Conservation (phyloP, 2,888 invertebrate genomes). For the Acanthosepion lycidas region DNA sequence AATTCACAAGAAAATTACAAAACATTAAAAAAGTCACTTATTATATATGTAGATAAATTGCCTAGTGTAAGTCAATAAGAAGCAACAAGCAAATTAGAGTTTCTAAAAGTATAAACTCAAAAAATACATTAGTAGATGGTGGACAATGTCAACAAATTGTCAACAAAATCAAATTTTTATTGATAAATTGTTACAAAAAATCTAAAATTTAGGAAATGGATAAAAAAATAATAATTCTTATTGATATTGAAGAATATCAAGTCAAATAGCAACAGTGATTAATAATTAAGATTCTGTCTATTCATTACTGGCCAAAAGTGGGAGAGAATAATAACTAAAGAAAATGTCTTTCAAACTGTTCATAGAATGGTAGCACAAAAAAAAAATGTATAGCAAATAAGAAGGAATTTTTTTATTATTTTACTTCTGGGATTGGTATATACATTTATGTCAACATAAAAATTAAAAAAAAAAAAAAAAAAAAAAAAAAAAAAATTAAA, state of each 20-base stretch:
- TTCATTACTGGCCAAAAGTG: neutral
- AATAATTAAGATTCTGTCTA: neutral
- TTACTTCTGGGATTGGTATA: neutral
- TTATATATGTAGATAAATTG: too few relatives aligned
- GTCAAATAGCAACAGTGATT: neutral
- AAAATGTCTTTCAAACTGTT: neutral
- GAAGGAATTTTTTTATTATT: neutral
- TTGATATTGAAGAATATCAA: neutral
- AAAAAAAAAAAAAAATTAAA: neutral
- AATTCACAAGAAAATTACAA: too few relatives aligned
- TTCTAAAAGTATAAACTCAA: too few relatives aligned
- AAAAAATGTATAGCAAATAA: neutral
- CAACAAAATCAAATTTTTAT: too few relatives aligned
- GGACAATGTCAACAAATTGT: too few relatives aligned
- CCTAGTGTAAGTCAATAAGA: too few relatives aligned
- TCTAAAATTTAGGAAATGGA: too few relatives aligned
- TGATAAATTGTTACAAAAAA: too few relatives aligned
- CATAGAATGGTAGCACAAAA: neutral
- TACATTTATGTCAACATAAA: neutral
- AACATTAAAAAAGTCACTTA: too few relatives aligned
- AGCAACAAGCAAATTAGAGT: too few relatives aligned
- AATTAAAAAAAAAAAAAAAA: neutral
- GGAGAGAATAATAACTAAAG: neutral
- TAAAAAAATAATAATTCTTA: too few relatives aligned
- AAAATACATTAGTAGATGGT: too few relatives aligned